Evolutionary conservation across 2,797 vertebrate genomes (phyloP).

Genomic region (Borostomias antarcticus): DNA sequence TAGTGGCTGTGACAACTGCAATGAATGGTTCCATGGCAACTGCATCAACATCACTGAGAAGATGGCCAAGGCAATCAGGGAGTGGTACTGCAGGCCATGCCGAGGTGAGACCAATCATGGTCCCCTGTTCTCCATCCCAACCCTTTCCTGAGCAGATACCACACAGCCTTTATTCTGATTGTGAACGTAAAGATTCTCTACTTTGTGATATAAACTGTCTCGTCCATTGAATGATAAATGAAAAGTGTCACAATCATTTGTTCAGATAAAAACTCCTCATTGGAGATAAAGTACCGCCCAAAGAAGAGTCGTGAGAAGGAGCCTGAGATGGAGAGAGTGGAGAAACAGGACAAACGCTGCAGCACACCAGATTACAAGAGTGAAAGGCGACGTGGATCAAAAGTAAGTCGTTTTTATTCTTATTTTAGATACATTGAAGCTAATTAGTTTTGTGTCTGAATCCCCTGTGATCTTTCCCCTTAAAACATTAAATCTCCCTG

Average conservation of each 20-base stretch:
- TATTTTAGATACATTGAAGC: not conserved
- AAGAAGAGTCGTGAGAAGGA: slow-evolving; percentile 87
- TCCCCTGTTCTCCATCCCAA: not conserved
- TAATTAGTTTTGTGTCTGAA: not conserved
- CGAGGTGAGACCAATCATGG: slow-evolving; percentile 70
- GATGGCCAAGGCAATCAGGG: slow-evolving; percentile 90
- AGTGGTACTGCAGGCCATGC: slow-evolving; percentile 93
- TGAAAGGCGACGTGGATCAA: slow-evolving; percentile 78
- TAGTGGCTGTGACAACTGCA: slow-evolving; percentile 94
- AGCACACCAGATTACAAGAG: slow-evolving; percentile 78
- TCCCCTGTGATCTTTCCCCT: not conserved
- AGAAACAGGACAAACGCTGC: slow-evolving; percentile 72
- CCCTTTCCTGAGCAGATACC: not conserved
- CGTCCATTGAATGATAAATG: not conserved
- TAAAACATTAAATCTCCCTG: too few relatives aligned
- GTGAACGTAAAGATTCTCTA: not conserved
- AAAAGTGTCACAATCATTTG: not conserved
- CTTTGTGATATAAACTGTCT: not conserved
- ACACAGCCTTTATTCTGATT: not conserved
- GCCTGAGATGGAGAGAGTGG: slow-evolving; percentile 75
- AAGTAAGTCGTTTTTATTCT: slow-evolving; percentile 60
- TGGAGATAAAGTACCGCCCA: slow-evolving; percentile 89
- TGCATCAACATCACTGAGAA: slow-evolving; percentile 94
- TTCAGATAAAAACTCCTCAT: slow-evolving; percentile 78
- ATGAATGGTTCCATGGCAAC: slow-evolving; percentile 95